Conservation (phyloP, 2,888 invertebrate genomes). For the Agrochola lychnidis region DNA sequence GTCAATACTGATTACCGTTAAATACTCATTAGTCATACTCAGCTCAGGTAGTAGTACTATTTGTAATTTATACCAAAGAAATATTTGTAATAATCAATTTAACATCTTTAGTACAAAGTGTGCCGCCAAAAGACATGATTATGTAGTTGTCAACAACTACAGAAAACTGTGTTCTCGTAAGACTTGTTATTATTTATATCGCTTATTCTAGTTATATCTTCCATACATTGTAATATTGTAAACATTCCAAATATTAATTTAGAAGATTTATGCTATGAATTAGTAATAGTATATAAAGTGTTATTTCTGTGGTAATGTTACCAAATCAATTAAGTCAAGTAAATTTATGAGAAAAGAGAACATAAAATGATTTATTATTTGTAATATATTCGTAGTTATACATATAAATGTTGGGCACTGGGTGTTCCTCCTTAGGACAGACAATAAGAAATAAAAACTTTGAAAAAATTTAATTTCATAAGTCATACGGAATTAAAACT, state of each 20-base stretch:
- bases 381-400: conserved; percentile 65
- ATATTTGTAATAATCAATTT: conserved; percentile 43
- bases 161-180: conserved; percentile 56
- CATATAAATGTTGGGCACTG: conserved; percentile 71
- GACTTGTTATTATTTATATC: conserved; percentile 51
- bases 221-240: conserved; percentile 45
- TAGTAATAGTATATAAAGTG: conserved; percentile 33
- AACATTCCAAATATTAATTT: conserved; percentile 62
- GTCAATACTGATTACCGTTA: conserved; percentile 37
- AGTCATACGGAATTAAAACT: conserved; percentile 56
- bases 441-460: conserved; percentile 75
- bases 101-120: conserved; percentile 56
- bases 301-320: conserved; percentile 57
- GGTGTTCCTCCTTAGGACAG: conserved; percentile 77
- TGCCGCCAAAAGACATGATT: conserved; percentile 48
- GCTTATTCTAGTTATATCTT: conserved; percentile 53
- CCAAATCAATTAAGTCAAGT: conserved; percentile 68
- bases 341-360: conserved; percentile 50
- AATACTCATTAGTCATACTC: conserved; percentile 53
- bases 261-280: conserved; percentile 41
- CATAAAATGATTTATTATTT: conserved; percentile 60
- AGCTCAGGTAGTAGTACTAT: conserved; percentile 48
- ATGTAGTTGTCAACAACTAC: conserved; percentile 27
- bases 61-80: conserved; percentile 63
- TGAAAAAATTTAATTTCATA: conserved; percentile 70